Percentiles rank a stretch among this genome's conserved stretches.
Conservation (phyloP, 2,113 vertebrate species). For the Eptesicus fuscus region DNA sequence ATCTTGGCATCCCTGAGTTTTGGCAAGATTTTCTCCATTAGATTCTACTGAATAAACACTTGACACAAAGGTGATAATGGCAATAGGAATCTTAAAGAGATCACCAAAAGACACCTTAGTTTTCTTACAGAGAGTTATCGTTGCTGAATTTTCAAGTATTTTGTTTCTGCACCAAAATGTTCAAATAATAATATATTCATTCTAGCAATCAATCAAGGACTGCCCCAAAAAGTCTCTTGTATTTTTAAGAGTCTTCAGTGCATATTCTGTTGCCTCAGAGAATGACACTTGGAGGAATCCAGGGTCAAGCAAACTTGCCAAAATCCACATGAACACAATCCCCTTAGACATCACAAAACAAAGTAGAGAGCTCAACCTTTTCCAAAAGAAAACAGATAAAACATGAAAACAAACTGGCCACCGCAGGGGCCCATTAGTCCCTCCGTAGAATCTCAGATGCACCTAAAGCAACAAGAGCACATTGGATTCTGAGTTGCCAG, state of each 20-base stretch:
- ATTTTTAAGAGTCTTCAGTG: conserved; percentile 41
- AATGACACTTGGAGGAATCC: conserved; percentile 63
- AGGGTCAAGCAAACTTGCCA: conserved; percentile 62
- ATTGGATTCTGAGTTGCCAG: conserved; percentile 33
- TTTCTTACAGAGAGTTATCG: neutral
- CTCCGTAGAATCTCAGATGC: conserved; percentile 27
- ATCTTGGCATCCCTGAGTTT: neutral
- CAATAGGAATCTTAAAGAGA: neutral
- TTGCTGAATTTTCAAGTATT: neutral
- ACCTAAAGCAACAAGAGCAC: conserved; percentile 70
- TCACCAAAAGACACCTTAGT: neutral
- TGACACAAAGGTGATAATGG: neutral
- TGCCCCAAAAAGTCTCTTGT: neutral
- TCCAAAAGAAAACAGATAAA: conserved; percentile 68
- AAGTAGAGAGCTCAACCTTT: conserved; percentile 49
- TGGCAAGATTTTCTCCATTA: neutral
- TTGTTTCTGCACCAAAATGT: neutral
- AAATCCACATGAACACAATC: conserved; percentile 62
- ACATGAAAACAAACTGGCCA: conserved; percentile 66
- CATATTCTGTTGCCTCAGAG: conserved; percentile 44
- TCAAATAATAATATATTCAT: neutral
- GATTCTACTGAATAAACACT: neutral
- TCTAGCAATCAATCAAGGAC: neutral
- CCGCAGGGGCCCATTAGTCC: conserved; percentile 52
- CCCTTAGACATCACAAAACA: conserved; percentile 70